Evolutionary conservation across 2,888 invertebrate genomes (phyloP).

Genomic region (Nomada goodeniana): DNA sequence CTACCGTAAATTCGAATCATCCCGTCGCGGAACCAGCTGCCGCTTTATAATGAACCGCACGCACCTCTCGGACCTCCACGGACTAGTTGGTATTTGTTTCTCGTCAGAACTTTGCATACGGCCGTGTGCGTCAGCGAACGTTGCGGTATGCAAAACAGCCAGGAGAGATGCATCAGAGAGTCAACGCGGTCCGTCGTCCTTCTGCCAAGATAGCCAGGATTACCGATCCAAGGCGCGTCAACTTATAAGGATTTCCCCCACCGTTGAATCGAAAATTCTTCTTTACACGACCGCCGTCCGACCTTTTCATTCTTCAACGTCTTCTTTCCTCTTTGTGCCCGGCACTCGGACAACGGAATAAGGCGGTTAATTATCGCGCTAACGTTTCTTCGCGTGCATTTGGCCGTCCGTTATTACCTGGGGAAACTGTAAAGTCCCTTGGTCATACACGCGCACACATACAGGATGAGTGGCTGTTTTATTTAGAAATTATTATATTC

Average conservation of each 20-base stretch:
- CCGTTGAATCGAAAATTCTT: conserved; percentile 62
- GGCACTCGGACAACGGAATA: conserved; percentile 21
- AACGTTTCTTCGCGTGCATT: background rate
- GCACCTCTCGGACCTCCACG: conserved; percentile 61
- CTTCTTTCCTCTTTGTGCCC: conserved; percentile 38
- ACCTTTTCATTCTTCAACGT: conserved; percentile 60
- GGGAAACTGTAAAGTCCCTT: background rate
- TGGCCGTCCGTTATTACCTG: background rate
- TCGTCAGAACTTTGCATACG: conserved; percentile 74
- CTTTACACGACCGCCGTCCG: conserved; percentile 52
- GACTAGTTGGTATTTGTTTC: conserved; percentile 73
- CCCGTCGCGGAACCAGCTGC: conserved; percentile 57
- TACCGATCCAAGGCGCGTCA: conserved; percentile 64
- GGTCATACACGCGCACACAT: too few species aligned
- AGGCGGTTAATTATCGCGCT: conserved; percentile 55
- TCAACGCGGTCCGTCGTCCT: conserved; percentile 56
- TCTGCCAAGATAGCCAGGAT: conserved; percentile 60
- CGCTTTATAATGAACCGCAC: conserved; percentile 73
- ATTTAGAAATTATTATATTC: background rate
- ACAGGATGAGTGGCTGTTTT: background rate
- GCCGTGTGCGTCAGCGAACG: conserved; percentile 59
- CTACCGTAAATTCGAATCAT: conserved; percentile 69
- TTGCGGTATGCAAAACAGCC: conserved; percentile 68
- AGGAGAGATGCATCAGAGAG: conserved; percentile 48
- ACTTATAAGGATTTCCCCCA: conserved; percentile 64